Base-by-base conservation (phyloP, 1,140 invertebrate species). In the Drosophila willistoni region DNA sequence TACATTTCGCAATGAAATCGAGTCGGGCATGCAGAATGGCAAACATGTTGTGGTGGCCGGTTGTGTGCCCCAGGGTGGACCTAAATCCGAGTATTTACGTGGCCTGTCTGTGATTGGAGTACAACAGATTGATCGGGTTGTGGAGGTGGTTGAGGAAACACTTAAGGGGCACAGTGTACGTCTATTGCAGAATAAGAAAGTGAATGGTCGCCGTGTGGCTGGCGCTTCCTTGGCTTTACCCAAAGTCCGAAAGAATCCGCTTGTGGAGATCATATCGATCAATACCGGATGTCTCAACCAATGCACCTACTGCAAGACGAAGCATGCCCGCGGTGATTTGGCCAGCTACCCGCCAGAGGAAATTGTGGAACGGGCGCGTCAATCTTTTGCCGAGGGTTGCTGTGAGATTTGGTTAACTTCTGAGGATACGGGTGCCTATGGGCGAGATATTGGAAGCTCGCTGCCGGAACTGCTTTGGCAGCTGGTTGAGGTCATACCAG, bases 251-350 rank as follows among this genome's bases (percentile, higher is more conserved):
- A 96, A 97, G 90, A 99, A 99, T 93, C 97, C 98, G 4, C 93
- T 99, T 0, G 97, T 99, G 73, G 99, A 99, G 94, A 99, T 99
- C 61, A 98, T 99, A 73, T 95, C 99, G 0, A 99, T 99, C 13
- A 99, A 98, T 92, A 99, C 98, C 2, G 99, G 98, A 0, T 99
- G 99, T 91, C 93, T 99, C 4, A 99, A 99, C 93, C 97, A 99
- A 79, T 99, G 99, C 91, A 99, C 98, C 0, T 99, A 99, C 91
- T 99, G 98, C 90, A 99, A 99, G 93, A 99, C 98, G 0, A 99
- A 99, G 92, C 98, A 99, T 93, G 98, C 98, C 0, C 93, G 98
- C 72, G 99, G 99, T 0, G 97, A 99, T 91, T 92, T 99, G 1
- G 98, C 97, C 0, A 99, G 98, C 92, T 99, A 99, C 93, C 95